phyloP scores from a whole-genome alignment of 2,888 invertebrate genomes.

The Noctua comes region DNA sequence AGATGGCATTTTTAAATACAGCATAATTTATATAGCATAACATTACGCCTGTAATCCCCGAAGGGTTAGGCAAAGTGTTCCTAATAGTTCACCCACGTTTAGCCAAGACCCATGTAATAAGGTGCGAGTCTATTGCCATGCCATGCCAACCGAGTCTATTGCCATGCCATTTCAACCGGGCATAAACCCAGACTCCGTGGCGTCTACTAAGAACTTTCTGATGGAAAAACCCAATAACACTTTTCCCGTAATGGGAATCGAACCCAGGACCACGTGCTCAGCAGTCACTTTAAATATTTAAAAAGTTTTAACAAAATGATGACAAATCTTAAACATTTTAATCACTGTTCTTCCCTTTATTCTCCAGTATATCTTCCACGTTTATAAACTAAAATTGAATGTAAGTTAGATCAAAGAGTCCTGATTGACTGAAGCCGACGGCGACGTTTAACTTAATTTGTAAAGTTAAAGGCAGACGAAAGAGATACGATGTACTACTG shows the following conservation, averaged over 20 bases:
- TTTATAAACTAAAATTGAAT: slow-evolving; percentile 43
- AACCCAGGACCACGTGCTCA: background rate
- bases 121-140: background rate
- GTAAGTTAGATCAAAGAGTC: slow-evolving; percentile 47
- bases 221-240: background rate
- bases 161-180: background rate
- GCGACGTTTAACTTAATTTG: slow-evolving; percentile 31
- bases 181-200: background rate
- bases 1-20: background rate
- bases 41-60: background rate
- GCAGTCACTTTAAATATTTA: background rate
- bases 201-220: background rate
- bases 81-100: background rate
- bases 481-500: background rate
- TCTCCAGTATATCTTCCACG: background rate
- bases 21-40: background rate
- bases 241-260: background rate
- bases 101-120: background rate
- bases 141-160: background rate
- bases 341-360: background rate
- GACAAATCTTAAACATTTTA: background rate
- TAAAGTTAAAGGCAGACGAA: slow-evolving; percentile 15
- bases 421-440: slow-evolving; percentile 33
- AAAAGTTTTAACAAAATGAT: background rate
- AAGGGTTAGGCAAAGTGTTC: background rate